Evolutionary conservation across 2,888 invertebrate species (phyloP), one percentile per base, ranked within the genome.

Genomic region (Napeogenes inachia): DNA sequence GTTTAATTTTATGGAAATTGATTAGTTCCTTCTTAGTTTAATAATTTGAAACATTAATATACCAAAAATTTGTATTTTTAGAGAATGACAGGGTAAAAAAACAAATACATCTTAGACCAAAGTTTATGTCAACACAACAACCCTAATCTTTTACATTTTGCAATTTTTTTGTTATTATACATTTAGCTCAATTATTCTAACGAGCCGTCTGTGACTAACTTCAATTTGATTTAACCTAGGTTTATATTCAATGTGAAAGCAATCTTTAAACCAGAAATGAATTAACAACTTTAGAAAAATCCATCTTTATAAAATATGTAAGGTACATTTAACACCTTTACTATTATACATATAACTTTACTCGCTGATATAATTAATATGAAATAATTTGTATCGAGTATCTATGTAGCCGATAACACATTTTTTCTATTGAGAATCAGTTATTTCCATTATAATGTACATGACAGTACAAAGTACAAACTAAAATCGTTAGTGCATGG

Each of bases 101-200:
- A 85, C 71, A 64, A 75, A 74, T 73, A 71, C 70, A 71, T 73
- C 68, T 68, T 69, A 62, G 84, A 89, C 78, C 75, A 85, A 84
- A 89, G 89, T 89, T 89, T 87, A 84, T 89, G 81, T 74, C 72
- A 74, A 80, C 78, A 84, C 72, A 79, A 72, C 75, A 84, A 85
- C 87, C 81, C 75, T 70, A 84, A 87, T 76, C 84, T 73, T 85
- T 84, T 82, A 78, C 73, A 80, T 87, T 89, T 88, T 85, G 75
- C 82, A 82, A 83, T 87, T 88, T 89, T 89, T 87, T 82, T 84
- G 57, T 84, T 87, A 82, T 84, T 82, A 83, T 87, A 87, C 83
- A 88, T 79, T 80, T 80, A 82, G 83, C 89, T 84, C 87, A 66
- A 68, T 73, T 78, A 74, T 75, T 75, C 79, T 85, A 80, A 72